A percentile compares a stretch with the other conserved stretches of the same genome.
Conservation (phyloP, 2,797 vertebrate species). For the Rhyacichthys aspro region DNA sequence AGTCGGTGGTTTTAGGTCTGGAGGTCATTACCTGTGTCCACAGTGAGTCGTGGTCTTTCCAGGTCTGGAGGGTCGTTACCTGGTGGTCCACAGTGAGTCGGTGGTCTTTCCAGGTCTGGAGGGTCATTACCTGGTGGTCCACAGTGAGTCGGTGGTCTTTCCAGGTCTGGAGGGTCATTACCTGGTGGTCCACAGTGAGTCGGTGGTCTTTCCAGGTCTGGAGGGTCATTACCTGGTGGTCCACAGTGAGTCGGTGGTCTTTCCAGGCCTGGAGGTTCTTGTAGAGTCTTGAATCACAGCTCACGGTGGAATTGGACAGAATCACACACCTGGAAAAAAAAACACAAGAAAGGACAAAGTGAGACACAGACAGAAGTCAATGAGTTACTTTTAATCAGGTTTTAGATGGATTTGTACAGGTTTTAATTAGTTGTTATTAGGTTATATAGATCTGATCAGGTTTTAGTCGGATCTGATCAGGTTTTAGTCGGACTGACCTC, state of each 20-base stretch:
- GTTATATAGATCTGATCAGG: too few species aligned
- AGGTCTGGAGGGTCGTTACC: conserved; percentile 63
- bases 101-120: conserved; percentile 98
- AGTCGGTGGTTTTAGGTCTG: conserved; percentile 97
- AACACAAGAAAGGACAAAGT: too few species aligned
- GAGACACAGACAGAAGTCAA: too few species aligned
- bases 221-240: conserved; percentile 86
- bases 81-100: conserved; percentile 96
- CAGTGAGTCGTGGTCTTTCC: too few species aligned
- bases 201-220: too few species aligned
- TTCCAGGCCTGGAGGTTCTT: conserved; percentile 96
- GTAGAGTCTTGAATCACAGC: conserved; percentile 90
- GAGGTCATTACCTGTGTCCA: too few species aligned
- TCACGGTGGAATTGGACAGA: conserved; percentile 88
- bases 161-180: conserved; percentile 31
- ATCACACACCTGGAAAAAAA: conserved; percentile 86
- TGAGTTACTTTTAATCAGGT: too few species aligned
- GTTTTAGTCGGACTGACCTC: conserved; percentile 71
- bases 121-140: too few species aligned
- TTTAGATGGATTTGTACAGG: too few species aligned
- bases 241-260: conserved; percentile 96
- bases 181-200: conserved; percentile 89
- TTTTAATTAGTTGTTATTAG: too few species aligned
- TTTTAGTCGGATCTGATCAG: neutral
- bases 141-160: too few species aligned